Conservation (phyloP, 2,888 invertebrate species). For the Patella ulyssiponensis region DNA sequence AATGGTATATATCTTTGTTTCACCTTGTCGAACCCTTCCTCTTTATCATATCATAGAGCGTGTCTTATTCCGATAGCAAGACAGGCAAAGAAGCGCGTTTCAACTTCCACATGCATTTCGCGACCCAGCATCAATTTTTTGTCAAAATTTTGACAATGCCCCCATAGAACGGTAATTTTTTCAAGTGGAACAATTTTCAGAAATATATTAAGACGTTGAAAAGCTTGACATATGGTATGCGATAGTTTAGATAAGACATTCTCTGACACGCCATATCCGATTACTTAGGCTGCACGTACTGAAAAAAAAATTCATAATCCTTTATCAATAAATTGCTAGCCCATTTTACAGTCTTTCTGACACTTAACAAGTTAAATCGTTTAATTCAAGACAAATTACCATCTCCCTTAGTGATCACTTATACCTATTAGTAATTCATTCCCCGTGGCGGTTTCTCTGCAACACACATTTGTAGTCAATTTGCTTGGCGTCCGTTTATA, state of each 20-base stretch:
- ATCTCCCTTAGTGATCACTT: slow-evolving; percentile 11
- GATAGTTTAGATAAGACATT: slow-evolving; percentile 5
- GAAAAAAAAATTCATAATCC: not conserved
- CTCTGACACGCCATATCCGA: not conserved
- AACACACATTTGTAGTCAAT: slow-evolving; percentile 24
- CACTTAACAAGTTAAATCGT: slow-evolving; percentile 7
- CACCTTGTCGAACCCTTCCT: slow-evolving; percentile 1
- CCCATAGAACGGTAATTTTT: not conserved
- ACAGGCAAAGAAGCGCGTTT: not conserved
- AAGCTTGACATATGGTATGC: slow-evolving; percentile 11
- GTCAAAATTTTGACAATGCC: slow-evolving; percentile 13
- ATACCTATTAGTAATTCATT: slow-evolving; percentile 19
- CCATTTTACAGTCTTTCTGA: slow-evolving; percentile 1
- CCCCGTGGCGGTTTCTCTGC: slow-evolving; percentile 3
- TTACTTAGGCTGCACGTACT: not conserved
- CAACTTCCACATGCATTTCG: slow-evolving; percentile 9
- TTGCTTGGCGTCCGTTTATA: slow-evolving; percentile 14
- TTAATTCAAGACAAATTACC: slow-evolving; percentile 9
- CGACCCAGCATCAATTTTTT: not conserved
- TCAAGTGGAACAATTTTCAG: not conserved
- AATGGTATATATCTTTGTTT: slow-evolving; percentile 1
- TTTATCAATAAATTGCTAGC: not conserved
- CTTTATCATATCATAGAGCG: slow-evolving; percentile 5
- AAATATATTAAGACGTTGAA: slow-evolving; percentile 11
- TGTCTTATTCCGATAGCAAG: slow-evolving; percentile 1